Evolutionary conservation across 1,140 invertebrate genomes (phyloP).

Genomic region (Spodoptera frugiperda): DNA sequence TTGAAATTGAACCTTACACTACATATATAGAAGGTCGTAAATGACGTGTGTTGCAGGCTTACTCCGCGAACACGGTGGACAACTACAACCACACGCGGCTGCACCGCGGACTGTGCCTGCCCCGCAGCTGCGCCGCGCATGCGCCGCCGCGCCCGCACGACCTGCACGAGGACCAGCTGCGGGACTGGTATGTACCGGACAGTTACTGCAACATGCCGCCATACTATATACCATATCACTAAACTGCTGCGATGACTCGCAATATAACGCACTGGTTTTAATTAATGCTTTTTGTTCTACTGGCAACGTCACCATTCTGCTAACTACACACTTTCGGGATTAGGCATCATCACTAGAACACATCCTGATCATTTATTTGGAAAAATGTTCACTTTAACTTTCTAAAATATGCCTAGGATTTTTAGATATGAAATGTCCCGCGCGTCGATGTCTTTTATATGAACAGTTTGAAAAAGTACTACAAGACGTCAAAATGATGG

Average conservation of each 20-base stretch:
- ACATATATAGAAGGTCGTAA: background rate
- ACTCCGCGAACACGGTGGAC: conserved; percentile 73
- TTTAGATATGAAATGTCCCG: background rate
- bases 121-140: conserved; percentile 56
- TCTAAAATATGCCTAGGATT: too few relatives aligned
- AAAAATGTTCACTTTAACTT: too few relatives aligned
- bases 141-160: conserved; percentile 19
- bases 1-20: background rate
- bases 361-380: too few relatives aligned
- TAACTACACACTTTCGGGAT: too few relatives aligned
- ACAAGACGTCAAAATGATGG: background rate
- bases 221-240: too few relatives aligned
- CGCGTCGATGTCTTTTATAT: conserved; percentile 2
- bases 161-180: conserved; percentile 3
- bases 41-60: conserved; percentile 55
- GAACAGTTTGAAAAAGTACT: background rate
- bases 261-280: too few relatives aligned
- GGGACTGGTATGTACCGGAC: background rate
- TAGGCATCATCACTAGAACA: too few relatives aligned
- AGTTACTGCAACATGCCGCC: background rate
- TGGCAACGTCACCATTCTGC: too few relatives aligned
- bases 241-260: too few relatives aligned
- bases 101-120: conserved; percentile 72
- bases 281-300: too few relatives aligned
- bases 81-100: conserved; percentile 78